phyloP scores from a whole-genome alignment of 2,113 vertebrate genomes.

The Oxyruncus cristatus region DNA sequence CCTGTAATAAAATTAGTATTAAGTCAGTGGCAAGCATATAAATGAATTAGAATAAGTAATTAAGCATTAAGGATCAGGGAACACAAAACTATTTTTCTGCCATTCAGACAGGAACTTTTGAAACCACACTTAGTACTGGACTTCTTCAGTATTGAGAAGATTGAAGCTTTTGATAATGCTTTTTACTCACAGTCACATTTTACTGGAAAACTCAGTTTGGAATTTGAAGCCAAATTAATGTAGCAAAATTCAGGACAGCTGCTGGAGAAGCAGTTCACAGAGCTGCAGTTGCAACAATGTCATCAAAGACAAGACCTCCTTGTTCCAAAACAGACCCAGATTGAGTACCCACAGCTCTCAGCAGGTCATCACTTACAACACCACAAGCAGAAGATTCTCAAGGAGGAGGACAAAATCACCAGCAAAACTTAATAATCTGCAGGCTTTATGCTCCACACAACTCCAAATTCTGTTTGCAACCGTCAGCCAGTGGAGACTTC shows the following conservation, averaged over 20 bases:
- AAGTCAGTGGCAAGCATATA: not conserved
- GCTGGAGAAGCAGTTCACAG: not conserved
- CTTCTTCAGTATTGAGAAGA: not conserved
- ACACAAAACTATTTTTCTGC: not conserved
- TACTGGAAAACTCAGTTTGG: not conserved
- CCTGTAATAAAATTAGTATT: not conserved
- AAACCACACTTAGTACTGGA: not conserved
- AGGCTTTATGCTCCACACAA: not conserved
- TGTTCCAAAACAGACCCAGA: not conserved
- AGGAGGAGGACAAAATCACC: not conserved
- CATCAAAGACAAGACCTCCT: not conserved
- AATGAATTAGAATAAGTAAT: not conserved
- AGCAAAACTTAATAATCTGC: not conserved
- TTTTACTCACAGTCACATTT: not conserved
- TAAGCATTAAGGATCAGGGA: not conserved
- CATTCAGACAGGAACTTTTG: not conserved
- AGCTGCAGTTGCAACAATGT: not conserved
- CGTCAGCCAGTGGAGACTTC: not conserved
- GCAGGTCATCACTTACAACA: not conserved
- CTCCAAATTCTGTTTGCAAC: not conserved
- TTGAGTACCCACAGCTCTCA: not conserved
- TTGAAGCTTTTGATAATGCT: not conserved
- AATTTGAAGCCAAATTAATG: not conserved
- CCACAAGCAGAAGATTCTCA: not conserved
- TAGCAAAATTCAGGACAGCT: slow-evolving; percentile 4